phyloP scores from a whole-genome alignment of 2,797 vertebrate species.

The Girardinus metallicus region DNA sequence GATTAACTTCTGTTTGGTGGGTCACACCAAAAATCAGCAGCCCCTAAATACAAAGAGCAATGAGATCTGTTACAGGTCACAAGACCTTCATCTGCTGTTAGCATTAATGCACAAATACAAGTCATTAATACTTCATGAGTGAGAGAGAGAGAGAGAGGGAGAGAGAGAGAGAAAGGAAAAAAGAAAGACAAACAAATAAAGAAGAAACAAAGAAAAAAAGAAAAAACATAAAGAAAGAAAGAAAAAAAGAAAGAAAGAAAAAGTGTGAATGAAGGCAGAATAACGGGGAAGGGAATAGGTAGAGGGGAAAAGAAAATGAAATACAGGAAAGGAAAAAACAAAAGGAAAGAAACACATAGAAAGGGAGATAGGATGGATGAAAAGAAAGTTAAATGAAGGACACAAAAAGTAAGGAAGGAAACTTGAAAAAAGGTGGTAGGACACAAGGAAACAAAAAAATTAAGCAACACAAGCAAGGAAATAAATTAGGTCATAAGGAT shows the following conservation, averaged over 20 bases:
- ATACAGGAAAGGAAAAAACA: background rate
- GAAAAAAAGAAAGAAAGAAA: background rate
- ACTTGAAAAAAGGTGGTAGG: background rate
- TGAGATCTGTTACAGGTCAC: conserved; percentile 53
- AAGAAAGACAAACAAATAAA: background rate
- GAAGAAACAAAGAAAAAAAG: background rate
- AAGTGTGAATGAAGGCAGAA: background rate
- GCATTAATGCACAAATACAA: conserved; percentile 47
- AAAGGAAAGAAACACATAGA: background rate
- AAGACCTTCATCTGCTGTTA: conserved; percentile 47
- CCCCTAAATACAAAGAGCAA: conserved; percentile 46
- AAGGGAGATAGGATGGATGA: background rate
- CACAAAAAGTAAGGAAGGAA: background rate
- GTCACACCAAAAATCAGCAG: conserved; percentile 49
- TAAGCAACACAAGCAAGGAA: background rate
- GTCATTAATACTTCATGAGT: conserved; percentile 50
- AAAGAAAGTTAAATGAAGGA: background rate
- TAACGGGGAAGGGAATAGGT: background rate
- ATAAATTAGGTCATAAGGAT: background rate
- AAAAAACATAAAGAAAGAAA: background rate
- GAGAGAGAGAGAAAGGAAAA: background rate
- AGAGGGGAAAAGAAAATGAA: background rate
- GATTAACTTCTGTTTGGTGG: conserved; percentile 59
- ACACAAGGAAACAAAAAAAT: conserved; percentile 45
- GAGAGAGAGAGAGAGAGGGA: background rate